phyloP scores from a whole-genome alignment of 2,888 invertebrate species.

The Caradrina clavipalpis region DNA sequence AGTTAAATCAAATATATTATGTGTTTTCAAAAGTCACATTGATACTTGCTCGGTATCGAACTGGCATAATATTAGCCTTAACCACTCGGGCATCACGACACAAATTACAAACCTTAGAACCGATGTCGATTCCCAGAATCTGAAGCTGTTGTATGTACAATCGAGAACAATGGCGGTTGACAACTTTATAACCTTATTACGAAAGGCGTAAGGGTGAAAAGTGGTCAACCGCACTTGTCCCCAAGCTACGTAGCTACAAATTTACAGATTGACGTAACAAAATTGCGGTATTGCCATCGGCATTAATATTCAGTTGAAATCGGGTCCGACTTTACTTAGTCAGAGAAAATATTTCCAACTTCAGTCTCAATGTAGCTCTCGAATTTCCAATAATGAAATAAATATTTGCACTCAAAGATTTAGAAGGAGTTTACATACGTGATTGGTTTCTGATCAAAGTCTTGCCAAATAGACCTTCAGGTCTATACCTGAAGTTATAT shows the following conservation, averaged over 20 bases:
- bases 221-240: no score
- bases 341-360: slow-evolving; percentile 27
- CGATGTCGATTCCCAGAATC: slow-evolving; percentile 1
- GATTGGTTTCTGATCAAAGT: slow-evolving; percentile 28
- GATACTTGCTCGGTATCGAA: no score
- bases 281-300: slow-evolving; percentile 39
- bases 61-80: no score
- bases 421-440: not conserved
- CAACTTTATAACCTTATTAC: no score
- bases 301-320: slow-evolving; percentile 40
- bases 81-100: no score
- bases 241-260: not conserved
- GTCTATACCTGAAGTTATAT: not conserved
- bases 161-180: no score
- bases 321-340: slow-evolving; percentile 17
- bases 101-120: no score
- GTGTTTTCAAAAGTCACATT: no score
- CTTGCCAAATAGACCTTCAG: not conserved
- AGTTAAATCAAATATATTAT: no score
- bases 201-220: no score
- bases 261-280: slow-evolving; percentile 25
- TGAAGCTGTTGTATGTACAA: not conserved
- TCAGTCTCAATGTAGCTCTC: slow-evolving; percentile 21
- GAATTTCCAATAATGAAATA: slow-evolving; percentile 18
- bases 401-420: slow-evolving; percentile 21